Conservation (phyloP, 2,113 vertebrate genomes). For the Melanotaenia duboulayi region DNA sequence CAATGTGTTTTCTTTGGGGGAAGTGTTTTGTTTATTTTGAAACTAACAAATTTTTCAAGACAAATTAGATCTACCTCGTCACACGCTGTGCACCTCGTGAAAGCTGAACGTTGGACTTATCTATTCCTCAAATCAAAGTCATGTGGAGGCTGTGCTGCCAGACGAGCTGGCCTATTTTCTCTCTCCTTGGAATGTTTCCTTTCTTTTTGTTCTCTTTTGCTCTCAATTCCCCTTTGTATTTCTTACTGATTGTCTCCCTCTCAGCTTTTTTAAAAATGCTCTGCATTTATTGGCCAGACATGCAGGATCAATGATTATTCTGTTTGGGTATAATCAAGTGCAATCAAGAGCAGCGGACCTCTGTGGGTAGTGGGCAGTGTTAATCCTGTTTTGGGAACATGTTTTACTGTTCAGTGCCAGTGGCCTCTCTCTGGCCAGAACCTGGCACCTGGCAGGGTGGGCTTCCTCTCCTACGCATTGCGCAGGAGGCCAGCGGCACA, state of each 20-base stretch:
- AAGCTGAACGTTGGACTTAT: conserved; percentile 63
- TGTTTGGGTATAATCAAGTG: conserved; percentile 57
- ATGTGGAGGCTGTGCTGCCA: conserved; percentile 67
- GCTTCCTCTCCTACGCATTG: conserved; percentile 57
- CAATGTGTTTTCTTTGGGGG: conserved; percentile 4
- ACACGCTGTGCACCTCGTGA: conserved; percentile 50
- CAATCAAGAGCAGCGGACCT: conserved; percentile 61
- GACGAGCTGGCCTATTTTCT: conserved; percentile 73
- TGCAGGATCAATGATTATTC: conserved; percentile 47
- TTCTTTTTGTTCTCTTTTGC: conserved; percentile 14
- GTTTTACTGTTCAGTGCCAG: conserved; percentile 58
- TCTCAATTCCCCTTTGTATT: conserved; percentile 29
- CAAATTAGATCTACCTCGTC: conserved; percentile 33
- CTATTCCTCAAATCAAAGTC: conserved; percentile 77
- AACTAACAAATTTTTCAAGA: conserved; percentile 20
- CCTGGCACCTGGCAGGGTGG: conserved; percentile 76
- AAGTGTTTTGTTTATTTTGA: conserved; percentile 10
- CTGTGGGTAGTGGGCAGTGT: conserved; percentile 56
- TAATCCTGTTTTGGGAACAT: conserved; percentile 79
- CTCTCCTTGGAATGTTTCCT: conserved; percentile 64
- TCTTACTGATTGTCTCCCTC: conserved; percentile 27
- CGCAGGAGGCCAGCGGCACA: conserved; percentile 53
- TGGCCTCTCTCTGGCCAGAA: conserved; percentile 69
- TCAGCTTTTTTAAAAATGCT: conserved; percentile 15
- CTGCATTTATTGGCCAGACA: conserved; percentile 37